A percentile compares a stretch with the other conserved stretches of the same genome.
phyloP scores from a whole-genome alignment of 1,140 invertebrate species.

The Paraescarpia echinospica region DNA sequence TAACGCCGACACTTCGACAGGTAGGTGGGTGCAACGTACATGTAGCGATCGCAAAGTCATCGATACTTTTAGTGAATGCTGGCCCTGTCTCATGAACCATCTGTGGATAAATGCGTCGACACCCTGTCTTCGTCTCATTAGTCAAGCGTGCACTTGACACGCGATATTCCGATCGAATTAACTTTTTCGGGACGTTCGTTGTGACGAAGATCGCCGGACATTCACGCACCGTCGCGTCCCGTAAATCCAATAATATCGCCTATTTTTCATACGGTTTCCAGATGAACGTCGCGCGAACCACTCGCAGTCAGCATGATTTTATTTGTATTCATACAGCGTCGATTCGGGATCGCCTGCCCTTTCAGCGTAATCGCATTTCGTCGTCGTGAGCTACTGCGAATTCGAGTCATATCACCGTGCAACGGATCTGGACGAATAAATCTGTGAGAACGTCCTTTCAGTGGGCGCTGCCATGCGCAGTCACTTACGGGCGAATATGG shows the following conservation, averaged over 20 bases:
- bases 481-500: not conserved
- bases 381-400: not conserved
- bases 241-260: slow-evolving; percentile 5
- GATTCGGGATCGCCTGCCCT: not conserved
- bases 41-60: not conserved
- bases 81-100: not conserved
- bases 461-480: not conserved
- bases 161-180: not conserved
- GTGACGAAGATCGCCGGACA: not conserved
- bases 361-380: not conserved
- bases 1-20: not conserved
- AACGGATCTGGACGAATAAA: not conserved
- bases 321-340: not conserved
- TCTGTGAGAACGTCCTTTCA: not conserved
- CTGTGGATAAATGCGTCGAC: not conserved
- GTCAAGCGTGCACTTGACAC: not conserved
- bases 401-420: not conserved
- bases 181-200: not conserved
- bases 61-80: not conserved
- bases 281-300: not conserved
- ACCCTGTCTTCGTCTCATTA: not conserved
- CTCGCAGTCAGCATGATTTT: not conserved
- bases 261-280: not conserved
- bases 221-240: not conserved
- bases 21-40: not conserved